Evolutionary conservation across 2,797 vertebrate species (phyloP).

Genomic region (Acipenser transmontanus): DNA sequence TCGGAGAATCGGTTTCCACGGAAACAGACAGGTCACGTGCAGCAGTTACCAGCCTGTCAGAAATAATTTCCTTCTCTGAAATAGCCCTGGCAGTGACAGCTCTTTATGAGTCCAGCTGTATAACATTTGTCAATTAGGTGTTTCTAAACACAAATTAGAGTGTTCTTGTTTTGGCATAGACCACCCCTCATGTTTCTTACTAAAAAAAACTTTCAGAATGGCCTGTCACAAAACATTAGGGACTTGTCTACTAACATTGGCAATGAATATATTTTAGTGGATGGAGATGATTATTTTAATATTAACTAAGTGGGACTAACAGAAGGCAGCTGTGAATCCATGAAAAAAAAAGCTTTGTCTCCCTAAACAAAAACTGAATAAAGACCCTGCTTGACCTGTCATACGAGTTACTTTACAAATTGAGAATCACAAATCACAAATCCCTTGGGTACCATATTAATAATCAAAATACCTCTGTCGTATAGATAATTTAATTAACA

Average conservation of each 20-base stretch:
- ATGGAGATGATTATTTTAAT: background rate
- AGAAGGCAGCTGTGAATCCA: constrained; percentile 16
- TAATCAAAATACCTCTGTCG: too few species aligned
- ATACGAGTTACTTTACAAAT: too few species aligned
- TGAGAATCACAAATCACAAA: too few species aligned
- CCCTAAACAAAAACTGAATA: background rate
- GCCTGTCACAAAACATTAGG: constrained; percentile 21
- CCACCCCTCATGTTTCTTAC: constrained; percentile 15
- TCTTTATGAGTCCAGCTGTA: constrained; percentile 36
- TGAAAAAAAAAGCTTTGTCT: background rate
- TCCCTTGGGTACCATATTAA: too few species aligned
- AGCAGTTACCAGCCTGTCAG: constrained; percentile 36
- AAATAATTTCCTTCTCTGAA: constrained; percentile 31
- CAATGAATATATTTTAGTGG: constrained; percentile 9
- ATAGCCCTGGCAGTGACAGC: constrained; percentile 30
- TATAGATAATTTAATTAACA: too few species aligned
- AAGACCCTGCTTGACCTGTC: background rate
- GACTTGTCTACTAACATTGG: constrained; percentile 6
- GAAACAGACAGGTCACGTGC: constrained; percentile 42
- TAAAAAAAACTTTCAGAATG: constrained; percentile 7
- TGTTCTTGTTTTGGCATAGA: constrained; percentile 17
- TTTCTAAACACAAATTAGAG: constrained; percentile 25
- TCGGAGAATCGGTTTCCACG: constrained; percentile 37
- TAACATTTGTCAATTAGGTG: constrained; percentile 31
- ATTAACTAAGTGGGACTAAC: background rate